Evolutionary conservation across 2,797 vertebrate species (phyloP).

Genomic region (Gambusia yucatana): DNA sequence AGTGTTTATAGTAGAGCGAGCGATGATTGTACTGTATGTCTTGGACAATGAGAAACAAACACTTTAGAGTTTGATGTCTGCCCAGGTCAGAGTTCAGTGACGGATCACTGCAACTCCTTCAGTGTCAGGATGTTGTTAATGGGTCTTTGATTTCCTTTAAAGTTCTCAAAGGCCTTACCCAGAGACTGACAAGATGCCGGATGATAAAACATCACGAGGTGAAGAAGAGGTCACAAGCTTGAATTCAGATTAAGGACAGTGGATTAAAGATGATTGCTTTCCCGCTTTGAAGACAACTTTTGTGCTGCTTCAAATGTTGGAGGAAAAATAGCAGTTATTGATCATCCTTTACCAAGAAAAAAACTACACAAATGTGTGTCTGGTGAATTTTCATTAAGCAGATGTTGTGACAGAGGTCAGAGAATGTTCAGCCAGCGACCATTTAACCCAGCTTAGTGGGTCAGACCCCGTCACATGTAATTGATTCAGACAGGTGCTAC

Average conservation of each 20-base stretch:
- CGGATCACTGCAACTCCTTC: conserved; percentile 63
- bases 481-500: conserved; percentile 74
- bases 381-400: conserved; percentile 48
- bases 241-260: conserved; percentile 31
- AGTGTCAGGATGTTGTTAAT: conserved; percentile 69
- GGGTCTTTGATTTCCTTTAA: conserved; percentile 78
- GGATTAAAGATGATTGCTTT: neutral
- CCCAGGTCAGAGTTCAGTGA: conserved; percentile 67
- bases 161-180: conserved; percentile 57
- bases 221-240: conserved; percentile 51
- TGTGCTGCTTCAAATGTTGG: neutral
- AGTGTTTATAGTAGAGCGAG: conserved; percentile 63
- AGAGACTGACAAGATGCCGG: conserved; percentile 46
- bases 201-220: conserved; percentile 38
- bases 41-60: conserved; percentile 33
- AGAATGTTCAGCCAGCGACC: conserved; percentile 57
- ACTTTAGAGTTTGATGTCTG: conserved; percentile 48
- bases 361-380: neutral
- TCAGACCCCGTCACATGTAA: conserved; percentile 75
- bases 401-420: conserved; percentile 63
- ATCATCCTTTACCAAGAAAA: conserved; percentile 13
- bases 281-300: neutral
- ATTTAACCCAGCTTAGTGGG: conserved; percentile 66
- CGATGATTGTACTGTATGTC: conserved; percentile 46
- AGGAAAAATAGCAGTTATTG: neutral